A percentile compares a stretch with the other conserved stretches of the same genome.
Conservation (phyloP, 2,797 vertebrate species). For the Galaxias olidus region DNA sequence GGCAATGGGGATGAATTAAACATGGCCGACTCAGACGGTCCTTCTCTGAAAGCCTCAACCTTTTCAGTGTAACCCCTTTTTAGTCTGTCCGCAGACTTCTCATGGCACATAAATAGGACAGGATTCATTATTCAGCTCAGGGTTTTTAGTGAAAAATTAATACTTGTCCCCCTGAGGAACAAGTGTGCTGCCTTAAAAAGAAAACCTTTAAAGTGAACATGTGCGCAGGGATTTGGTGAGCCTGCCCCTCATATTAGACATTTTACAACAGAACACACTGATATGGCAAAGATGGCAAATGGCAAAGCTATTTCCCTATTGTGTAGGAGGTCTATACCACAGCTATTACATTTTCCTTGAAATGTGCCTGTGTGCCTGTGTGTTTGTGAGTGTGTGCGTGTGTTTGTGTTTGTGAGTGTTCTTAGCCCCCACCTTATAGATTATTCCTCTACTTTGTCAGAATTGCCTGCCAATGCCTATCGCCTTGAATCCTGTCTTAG, state of each 20-base stretch:
- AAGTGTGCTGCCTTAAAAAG: constrained; percentile 57
- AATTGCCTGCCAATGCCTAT: constrained; percentile 45
- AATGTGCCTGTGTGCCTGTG: neutral
- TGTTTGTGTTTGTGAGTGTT: constrained; percentile 5
- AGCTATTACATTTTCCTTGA: too few relatives aligned
- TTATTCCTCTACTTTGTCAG: constrained; percentile 41
- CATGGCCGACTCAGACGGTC: constrained; percentile 68
- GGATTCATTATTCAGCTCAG: constrained; percentile 76
- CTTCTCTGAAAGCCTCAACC: constrained; percentile 69
- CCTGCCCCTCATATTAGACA: constrained; percentile 66
- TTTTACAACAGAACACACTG: constrained; percentile 51
- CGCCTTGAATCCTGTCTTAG: constrained; percentile 36
- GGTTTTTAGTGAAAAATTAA: constrained; percentile 74
- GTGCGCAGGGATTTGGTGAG: constrained; percentile 58
- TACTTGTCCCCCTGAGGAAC: constrained; percentile 70
- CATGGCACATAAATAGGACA: constrained; percentile 73
- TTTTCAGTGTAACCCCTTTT: constrained; percentile 73
- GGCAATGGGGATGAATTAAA: constrained; percentile 69
- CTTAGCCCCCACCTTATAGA: constrained; percentile 41
- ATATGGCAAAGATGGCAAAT: constrained; percentile 51
- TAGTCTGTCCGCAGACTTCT: constrained; percentile 74
- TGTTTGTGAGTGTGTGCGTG: neutral
- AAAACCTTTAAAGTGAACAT: constrained; percentile 72
- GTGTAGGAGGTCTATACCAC: too few relatives aligned
- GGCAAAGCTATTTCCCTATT: too few relatives aligned